Percentiles rank a stretch among this genome's conserved stretches.
phyloP scores from a whole-genome alignment of 1,140 invertebrate genomes.

The Dryas iulia region DNA sequence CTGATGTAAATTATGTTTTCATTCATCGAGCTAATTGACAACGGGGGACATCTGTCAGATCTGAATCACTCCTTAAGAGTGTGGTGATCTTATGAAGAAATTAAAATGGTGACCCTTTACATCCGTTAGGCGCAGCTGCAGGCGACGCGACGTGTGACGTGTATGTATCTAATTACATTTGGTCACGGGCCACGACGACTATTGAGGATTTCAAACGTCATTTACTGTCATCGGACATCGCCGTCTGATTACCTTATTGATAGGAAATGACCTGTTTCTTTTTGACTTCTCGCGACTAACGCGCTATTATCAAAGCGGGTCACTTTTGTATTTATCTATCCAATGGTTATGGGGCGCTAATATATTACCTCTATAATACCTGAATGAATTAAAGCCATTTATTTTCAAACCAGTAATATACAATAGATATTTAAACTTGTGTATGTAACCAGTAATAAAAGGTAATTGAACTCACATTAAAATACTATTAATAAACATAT shows the following conservation, averaged over 20 bases:
- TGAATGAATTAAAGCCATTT: not conserved
- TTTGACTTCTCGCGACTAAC: constrained; percentile 24
- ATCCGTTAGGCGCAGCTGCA: constrained; percentile 63
- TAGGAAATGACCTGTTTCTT: constrained; percentile 39
- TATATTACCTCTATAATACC: constrained; percentile 15
- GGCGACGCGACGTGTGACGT: constrained; percentile 37
- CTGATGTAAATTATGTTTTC: constrained; percentile 67
- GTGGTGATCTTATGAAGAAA: constrained; percentile 60
- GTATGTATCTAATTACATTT: constrained; percentile 52
- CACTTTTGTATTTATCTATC: constrained; percentile 20
- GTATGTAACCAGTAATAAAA: not conserved
- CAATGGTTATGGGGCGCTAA: constrained; percentile 22
- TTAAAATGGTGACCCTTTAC: constrained; percentile 65
- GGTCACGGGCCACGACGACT: constrained; percentile 27
- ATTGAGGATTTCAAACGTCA: constrained; percentile 29
- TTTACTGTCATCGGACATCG: constrained; percentile 22
- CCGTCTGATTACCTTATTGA: constrained; percentile 25
- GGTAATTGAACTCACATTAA: not conserved
- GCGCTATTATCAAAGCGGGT: constrained; percentile 27
- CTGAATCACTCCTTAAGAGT: constrained; percentile 70
- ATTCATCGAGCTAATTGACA: constrained; percentile 65
- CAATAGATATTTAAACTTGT: not conserved
- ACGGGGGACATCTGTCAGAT: constrained; percentile 66
- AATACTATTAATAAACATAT: no score
- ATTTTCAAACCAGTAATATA: not conserved